These are phyloP conservation scores for Ommatoiulus sabulosus DNA, from an alignment of 2,888 invertebrate genomes.

Conservation along the genomic window DNA sequence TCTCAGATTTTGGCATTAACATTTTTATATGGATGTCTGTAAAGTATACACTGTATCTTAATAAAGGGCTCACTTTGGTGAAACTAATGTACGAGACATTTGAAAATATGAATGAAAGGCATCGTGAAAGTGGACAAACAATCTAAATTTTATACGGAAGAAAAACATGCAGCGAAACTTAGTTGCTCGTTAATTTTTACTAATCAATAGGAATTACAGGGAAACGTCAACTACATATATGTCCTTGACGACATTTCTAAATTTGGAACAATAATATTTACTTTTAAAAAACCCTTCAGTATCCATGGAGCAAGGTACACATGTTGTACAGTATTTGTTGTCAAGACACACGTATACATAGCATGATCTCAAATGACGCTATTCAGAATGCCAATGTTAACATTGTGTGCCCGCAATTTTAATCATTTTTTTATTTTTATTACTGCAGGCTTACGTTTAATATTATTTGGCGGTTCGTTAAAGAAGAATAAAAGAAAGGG, in stretches of 20 bases:
- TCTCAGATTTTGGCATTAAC: no score
- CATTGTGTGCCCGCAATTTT: not conserved
- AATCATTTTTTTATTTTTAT: not conserved
- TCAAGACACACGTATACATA: not conserved
- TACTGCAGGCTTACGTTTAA: not conserved
- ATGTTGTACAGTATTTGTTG: not conserved
- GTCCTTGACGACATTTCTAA: not conserved
- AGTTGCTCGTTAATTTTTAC: no score
- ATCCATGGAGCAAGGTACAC: not conserved
- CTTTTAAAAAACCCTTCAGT: not conserved
- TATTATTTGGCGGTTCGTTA: not conserved
- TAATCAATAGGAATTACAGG: not conserved
- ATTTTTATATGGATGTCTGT: no score
- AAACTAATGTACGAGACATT: no score
- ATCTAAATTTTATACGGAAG: no score
- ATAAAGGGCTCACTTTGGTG: no score
- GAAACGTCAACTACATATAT: not conserved
- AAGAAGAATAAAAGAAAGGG: not conserved
- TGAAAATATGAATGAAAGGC: no score
- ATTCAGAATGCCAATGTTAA: not conserved
- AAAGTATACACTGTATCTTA: no score
- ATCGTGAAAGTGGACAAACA: no score
- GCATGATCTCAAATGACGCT: not conserved
- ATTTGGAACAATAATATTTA: slow-evolving; percentile 5
- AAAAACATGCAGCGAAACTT: no score